Evolutionary conservation across 2,113 vertebrate species (phyloP).

Genomic region (Jacana jacana): DNA sequence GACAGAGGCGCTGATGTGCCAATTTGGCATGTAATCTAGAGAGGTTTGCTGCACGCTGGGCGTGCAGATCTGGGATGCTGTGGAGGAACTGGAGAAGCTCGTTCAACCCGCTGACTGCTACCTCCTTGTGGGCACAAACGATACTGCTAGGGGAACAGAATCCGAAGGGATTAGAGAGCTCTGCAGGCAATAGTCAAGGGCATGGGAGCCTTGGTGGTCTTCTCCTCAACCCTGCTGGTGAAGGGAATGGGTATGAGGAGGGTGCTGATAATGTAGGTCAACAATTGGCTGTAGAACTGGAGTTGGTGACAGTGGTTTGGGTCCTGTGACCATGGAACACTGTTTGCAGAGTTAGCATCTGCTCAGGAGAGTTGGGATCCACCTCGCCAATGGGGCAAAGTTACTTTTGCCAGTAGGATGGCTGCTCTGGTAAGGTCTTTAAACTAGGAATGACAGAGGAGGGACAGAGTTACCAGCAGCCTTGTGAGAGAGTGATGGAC

Average conservation of each 20-base stretch:
- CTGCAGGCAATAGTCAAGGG: neutral
- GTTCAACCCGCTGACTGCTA: neutral
- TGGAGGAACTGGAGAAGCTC: neutral
- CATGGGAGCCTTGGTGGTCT: neutral
- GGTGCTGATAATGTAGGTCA: neutral
- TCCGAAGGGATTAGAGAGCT: neutral
- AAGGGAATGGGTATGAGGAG: neutral
- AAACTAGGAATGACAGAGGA: neutral
- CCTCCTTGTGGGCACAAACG: neutral
- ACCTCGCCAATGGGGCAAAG: neutral
- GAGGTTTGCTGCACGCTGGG: neutral
- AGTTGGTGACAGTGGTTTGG: neutral
- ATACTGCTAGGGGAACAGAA: neutral
- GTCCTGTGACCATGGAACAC: too few species aligned
- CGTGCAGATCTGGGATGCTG: neutral
- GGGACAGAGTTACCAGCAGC: neutral
- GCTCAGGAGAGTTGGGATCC: neutral
- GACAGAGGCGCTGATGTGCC: neutral
- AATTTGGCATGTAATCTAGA: neutral
- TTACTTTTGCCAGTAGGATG: neutral
- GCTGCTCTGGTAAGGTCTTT: too few species aligned
- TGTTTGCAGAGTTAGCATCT: too few species aligned
- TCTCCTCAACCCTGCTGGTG: neutral
- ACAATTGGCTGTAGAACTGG: neutral
- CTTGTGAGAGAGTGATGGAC: neutral